These are phyloP conservation scores for Ectobius pallidus DNA, from an alignment of 2,888 invertebrate genomes.

Conservation along the genomic window DNA sequence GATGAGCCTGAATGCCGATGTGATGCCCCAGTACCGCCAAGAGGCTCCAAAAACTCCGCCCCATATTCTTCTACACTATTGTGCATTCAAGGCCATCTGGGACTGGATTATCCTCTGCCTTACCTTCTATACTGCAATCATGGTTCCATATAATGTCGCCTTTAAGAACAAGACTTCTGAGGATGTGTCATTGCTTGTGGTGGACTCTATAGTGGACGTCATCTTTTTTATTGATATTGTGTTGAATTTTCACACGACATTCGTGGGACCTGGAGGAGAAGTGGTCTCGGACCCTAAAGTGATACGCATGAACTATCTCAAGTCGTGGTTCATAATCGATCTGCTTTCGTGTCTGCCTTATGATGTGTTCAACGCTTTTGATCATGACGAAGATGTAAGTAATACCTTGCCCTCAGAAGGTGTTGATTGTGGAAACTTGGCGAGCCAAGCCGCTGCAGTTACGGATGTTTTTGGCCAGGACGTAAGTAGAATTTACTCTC, in stretches of 20 bases:
- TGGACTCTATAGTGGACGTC: constrained; percentile 96
- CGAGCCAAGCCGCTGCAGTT: constrained; percentile 10
- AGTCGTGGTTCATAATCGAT: constrained; percentile 99
- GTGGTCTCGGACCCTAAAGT: constrained; percentile 99
- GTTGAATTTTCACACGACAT: constrained; percentile 99
- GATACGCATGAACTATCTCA: constrained; percentile 97
- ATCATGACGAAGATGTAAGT: constrained; percentile 95
- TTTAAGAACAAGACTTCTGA: constrained; percentile 99
- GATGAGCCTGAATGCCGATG: constrained; percentile 98
- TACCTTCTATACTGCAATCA: constrained; percentile 98
- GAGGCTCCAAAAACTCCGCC: constrained; percentile 99
- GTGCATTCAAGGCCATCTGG: constrained; percentile 99
- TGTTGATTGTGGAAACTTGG: constrained; percentile 36
- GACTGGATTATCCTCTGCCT: constrained; percentile 99
- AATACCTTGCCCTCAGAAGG: constrained; percentile 28
- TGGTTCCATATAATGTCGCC: constrained; percentile 99
- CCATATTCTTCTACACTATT: constrained; percentile 99
- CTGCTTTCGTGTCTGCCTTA: constrained; percentile 98
- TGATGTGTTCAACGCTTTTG: constrained; percentile 99
- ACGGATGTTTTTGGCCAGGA: constrained; percentile 33
- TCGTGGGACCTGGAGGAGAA: constrained; percentile 95
- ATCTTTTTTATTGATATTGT: constrained; percentile 99
- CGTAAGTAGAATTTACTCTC: constrained; percentile 26
- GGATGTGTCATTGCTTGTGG: constrained; percentile 91
- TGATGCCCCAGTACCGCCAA: constrained; percentile 97